Conservation (phyloP, 2,113 vertebrate genomes). For the Laticauda colubrina region DNA sequence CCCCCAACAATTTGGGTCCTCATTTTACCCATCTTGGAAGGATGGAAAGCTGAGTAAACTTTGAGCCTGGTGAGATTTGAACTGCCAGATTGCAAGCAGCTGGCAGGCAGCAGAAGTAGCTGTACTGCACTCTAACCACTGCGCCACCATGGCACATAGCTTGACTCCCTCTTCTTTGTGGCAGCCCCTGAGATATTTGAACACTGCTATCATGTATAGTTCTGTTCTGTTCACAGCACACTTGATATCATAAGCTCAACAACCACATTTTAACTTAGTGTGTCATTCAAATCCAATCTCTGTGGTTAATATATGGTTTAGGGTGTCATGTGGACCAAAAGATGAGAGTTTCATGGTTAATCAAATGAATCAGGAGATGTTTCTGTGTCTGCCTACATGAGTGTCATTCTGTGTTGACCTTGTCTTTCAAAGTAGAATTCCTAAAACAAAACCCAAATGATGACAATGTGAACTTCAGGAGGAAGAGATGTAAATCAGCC, state of each 20-base stretch:
- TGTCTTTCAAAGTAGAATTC: not conserved
- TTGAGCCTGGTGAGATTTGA: too few relatives aligned
- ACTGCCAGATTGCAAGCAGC: too few relatives aligned
- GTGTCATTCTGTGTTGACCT: not conserved
- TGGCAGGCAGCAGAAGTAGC: too few relatives aligned
- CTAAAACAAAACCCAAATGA: not conserved
- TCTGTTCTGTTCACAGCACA: not conserved
- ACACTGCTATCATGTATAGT: too few relatives aligned
- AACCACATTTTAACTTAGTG: not conserved
- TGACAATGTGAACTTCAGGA: not conserved
- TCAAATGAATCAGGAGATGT: not conserved
- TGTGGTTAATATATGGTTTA: not conserved
- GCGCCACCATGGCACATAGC: too few relatives aligned
- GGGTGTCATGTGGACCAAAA: not conserved
- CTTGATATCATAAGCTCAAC: not conserved
- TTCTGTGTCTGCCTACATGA: not conserved
- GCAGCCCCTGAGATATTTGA: too few relatives aligned
- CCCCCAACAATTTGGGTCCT: too few relatives aligned
- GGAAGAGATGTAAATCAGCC: not conserved
- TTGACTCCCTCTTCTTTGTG: too few relatives aligned
- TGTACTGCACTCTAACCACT: too few relatives aligned
- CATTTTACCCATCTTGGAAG: too few relatives aligned
- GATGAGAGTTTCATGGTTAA: not conserved
- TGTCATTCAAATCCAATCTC: not conserved
- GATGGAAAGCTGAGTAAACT: too few relatives aligned